Evolutionary conservation across 2,888 invertebrate species (phyloP), one percentile per base, ranked within the genome.

Genomic region (Caenorhabditis imperialis): DNA sequence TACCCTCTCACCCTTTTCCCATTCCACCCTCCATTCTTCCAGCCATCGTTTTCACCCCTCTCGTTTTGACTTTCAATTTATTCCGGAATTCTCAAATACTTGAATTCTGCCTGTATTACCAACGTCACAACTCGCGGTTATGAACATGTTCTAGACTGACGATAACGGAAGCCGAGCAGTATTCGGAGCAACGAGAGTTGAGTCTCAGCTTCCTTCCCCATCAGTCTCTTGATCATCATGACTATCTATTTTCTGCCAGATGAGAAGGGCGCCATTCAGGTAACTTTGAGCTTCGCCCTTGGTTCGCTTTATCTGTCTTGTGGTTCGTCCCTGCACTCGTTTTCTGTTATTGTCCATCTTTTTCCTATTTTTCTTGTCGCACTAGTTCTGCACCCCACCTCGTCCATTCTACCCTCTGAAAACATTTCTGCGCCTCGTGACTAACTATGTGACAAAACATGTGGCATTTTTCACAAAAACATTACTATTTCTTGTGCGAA

Each of bases 131-230:
- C n/a, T n/a, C n/a, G n/a, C n/a, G n/a, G n/a, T n/a, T n/a, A n/a
- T n/a, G n/a, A n/a, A n/a, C n/a, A n/a, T n/a, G n/a, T n/a, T 57
- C 33, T 37, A 51, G 57, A 67, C 51, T 50, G 57, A 57, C 57
- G 51, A 38, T 38, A n/a, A 40, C 51, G 69, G 48, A 60, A 69
- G 69, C 60, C 58, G 69, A 60, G 58, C 60, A 60, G 69, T 69
- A 69, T 69, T 69, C 69, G 69, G 67, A 67, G 67, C 54, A 38
- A 65, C 48, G 20, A 48, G 48, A 48, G 48, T 48, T 48, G 50
- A 55, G 42, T 35, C 48, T 30, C 5, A 10, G 53, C 53, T 55
- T 57, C 57, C 33, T 42, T 35, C 42, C 38, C 48, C 23, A n/a
- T 33, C 42, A 33, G 40, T 35, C 55, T 37, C 65, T 42, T 50